Conservation (phyloP, 1,140 invertebrate species). For the Trichoplusia ni region DNA sequence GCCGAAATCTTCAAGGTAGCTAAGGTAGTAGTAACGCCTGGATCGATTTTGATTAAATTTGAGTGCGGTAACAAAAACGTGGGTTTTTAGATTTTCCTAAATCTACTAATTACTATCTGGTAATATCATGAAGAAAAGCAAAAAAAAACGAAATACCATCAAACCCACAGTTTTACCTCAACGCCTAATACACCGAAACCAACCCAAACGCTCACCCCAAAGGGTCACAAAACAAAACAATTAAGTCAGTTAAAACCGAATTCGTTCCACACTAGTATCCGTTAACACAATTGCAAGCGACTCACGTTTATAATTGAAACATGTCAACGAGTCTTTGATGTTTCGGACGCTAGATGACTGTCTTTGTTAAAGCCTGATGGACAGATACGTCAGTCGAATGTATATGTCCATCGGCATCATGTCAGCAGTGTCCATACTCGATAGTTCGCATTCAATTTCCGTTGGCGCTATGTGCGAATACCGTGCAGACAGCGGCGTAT, state of each 20-base stretch:
- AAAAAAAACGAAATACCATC: too few relatives aligned
- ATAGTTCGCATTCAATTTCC: slow-evolving; percentile 74
- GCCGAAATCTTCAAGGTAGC: too few relatives aligned
- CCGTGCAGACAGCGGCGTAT: slow-evolving; percentile 44
- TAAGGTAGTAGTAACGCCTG: too few relatives aligned
- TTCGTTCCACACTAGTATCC: not conserved
- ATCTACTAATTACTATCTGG: too few relatives aligned
- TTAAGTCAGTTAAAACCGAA: not conserved
- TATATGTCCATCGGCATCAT: slow-evolving; percentile 56
- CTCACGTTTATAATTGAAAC: slow-evolving; percentile 55
- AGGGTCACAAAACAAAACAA: not conserved
- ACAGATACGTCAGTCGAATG: slow-evolving; percentile 64
- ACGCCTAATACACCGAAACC: too few relatives aligned
- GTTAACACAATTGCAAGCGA: slow-evolving; percentile 24
- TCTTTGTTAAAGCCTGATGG: slow-evolving; percentile 64
- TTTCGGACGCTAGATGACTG: slow-evolving; percentile 53
- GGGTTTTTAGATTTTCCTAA: too few relatives aligned
- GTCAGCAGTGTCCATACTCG: slow-evolving; percentile 45
- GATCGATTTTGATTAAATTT: too few relatives aligned
- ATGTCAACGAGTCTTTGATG: slow-evolving; percentile 58
- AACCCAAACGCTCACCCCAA: too few relatives aligned
- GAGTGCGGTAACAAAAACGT: too few relatives aligned
- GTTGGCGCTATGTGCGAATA: slow-evolving; percentile 51
- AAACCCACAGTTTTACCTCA: too few relatives aligned
- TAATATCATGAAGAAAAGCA: too few relatives aligned